Evolutionary conservation across 1,140 invertebrate genomes (phyloP).

Genomic region (Macrobrachium nipponense): DNA sequence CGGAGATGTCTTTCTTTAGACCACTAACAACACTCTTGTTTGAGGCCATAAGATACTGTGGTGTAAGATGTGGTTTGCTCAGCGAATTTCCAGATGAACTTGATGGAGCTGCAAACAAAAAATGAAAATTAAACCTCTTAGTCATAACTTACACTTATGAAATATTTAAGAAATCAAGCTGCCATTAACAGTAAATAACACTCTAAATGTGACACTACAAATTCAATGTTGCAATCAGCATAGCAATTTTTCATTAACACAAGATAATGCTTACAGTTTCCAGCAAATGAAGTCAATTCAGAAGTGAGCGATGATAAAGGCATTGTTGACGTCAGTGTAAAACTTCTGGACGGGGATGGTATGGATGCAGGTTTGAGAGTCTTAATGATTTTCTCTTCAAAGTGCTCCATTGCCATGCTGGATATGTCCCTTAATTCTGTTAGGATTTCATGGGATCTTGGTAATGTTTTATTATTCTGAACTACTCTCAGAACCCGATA

Average conservation of each 20-base stretch:
- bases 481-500: conserved; percentile 79
- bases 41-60: conserved; percentile 10
- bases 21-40: conserved; percentile 30
- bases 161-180: too few species aligned
- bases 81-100: neutral
- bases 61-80: neutral
- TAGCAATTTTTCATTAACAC: neutral
- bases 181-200: too few species aligned
- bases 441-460: conserved; percentile 85
- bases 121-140: neutral
- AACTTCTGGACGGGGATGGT: conserved; percentile 27
- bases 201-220: too few species aligned
- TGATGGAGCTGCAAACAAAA: neutral
- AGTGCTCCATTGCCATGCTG: conserved; percentile 97
- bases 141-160: too few species aligned
- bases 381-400: conserved; percentile 89
- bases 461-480: conserved; percentile 76
- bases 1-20: conserved; percentile 40
- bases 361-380: conserved; percentile 43
- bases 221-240: too few species aligned
- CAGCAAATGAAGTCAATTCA: conserved; percentile 14
- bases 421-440: conserved; percentile 91
- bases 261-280: neutral
- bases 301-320: conserved; percentile 2
- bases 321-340: conserved; percentile 11